A percentile compares a stretch with the other conserved stretches of the same genome.
Conservation (phyloP, 1,140 invertebrate genomes). For the Listronotus bonariensis region DNA sequence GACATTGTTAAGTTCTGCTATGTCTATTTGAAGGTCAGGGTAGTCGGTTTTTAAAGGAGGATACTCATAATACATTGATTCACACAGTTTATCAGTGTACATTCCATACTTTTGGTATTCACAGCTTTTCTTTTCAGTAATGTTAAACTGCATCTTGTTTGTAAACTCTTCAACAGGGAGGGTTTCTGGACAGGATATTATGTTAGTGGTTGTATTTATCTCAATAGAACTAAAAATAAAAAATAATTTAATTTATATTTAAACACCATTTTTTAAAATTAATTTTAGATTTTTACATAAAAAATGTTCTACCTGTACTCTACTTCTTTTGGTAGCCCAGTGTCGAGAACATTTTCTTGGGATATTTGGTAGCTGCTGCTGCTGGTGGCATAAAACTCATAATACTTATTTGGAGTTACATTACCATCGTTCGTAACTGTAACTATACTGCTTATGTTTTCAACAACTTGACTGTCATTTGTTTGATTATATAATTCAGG, state of each 20-base stretch:
- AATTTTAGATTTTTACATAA: background rate
- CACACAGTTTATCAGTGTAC: conserved; percentile 52
- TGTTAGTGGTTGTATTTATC: conserved; percentile 39
- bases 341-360: conserved; percentile 32
- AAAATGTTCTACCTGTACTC: conserved; percentile 48
- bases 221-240: conserved; percentile 40
- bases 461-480: conserved; percentile 27
- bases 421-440: conserved; percentile 9
- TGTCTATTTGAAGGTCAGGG: conserved; percentile 51
- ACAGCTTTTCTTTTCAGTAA: conserved; percentile 44
- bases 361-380: conserved; percentile 7
- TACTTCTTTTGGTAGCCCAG: conserved; percentile 52
- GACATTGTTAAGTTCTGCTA: conserved; percentile 52
- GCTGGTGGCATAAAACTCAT: conserved; percentile 35
- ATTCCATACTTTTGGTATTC: conserved; percentile 47
- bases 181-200: conserved; percentile 26
- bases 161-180: conserved; percentile 32
- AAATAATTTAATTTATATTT: too few relatives aligned
- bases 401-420: conserved; percentile 33
- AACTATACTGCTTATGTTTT: conserved; percentile 20
- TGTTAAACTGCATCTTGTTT: conserved; percentile 44
- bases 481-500: conserved; percentile 46
- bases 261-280: background rate
- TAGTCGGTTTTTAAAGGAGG: conserved; percentile 48
- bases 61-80: conserved; percentile 53